These are phyloP conservation scores for Stratiolaelaps scimitus DNA, from an alignment of 1,140 invertebrate genomes.

Conservation along the genomic window DNA sequence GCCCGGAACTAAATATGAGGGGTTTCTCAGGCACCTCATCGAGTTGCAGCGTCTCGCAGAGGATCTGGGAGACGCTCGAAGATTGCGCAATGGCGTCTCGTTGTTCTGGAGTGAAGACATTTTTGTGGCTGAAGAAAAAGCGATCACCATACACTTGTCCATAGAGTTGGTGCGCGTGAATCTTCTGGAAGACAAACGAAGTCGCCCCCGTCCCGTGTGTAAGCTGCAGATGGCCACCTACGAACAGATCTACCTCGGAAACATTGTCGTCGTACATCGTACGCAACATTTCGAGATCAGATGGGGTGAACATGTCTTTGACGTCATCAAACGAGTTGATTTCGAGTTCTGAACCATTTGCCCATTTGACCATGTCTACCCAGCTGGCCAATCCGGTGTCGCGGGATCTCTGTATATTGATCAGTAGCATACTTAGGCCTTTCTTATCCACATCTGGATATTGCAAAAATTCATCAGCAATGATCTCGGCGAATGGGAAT, in stretches of 20 bases:
- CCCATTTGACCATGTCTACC: background rate
- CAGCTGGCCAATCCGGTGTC: background rate
- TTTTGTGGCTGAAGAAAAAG: conserved; percentile 3
- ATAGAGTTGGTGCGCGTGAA: background rate
- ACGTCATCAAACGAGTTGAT: conserved; percentile 4
- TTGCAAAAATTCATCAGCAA: background rate
- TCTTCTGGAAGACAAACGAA: conserved; percentile 4
- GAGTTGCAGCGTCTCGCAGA: background rate
- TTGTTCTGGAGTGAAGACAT: background rate
- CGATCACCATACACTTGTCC: conserved; percentile 4
- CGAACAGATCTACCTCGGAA: background rate
- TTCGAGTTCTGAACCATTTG: no score
- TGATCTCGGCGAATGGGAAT: background rate
- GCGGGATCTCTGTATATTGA: conserved; percentile 2
- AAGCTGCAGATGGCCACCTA: background rate
- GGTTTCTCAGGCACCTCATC: background rate
- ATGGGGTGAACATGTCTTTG: background rate
- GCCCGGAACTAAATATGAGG: no score
- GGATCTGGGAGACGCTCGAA: conserved; percentile 1
- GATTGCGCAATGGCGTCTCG: background rate
- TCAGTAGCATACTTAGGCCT: background rate
- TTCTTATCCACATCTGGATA: background rate
- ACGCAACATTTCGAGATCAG: background rate
- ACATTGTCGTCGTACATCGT: background rate
- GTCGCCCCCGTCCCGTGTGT: background rate